A percentile compares a stretch with the other conserved stretches of the same genome.
Conservation (phyloP, 2,797 vertebrate species). For the Sardinella longiceps region DNA sequence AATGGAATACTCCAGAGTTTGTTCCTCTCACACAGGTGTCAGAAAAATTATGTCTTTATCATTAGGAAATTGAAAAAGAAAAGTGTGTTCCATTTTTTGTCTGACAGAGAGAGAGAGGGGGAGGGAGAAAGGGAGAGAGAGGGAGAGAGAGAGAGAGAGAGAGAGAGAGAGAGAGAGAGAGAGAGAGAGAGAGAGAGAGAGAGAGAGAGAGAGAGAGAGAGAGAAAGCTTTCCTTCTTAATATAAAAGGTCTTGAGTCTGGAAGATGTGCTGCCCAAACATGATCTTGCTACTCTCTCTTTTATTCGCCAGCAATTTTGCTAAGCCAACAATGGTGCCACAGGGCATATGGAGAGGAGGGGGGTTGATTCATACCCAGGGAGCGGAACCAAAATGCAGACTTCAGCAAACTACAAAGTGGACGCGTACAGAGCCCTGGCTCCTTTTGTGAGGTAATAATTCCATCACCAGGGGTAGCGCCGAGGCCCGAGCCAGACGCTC, state of each 20-base stretch:
- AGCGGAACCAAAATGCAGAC: conserved; percentile 5
- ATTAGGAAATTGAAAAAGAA: conserved; percentile 22
- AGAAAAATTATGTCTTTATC: neutral
- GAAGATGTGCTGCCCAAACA: conserved; percentile 46
- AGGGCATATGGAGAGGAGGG: neutral
- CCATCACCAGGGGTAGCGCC: neutral
- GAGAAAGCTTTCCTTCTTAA: conserved; percentile 30
- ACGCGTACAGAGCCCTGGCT: neutral
- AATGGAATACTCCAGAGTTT: neutral
- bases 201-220: neutral
- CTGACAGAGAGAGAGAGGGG: no score
- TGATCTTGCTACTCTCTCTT: conserved; percentile 35
- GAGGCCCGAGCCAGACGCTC: neutral
- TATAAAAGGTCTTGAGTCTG: conserved; percentile 31
- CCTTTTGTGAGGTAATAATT: neutral
- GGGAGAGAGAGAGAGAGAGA: no score
- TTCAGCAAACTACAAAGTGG: conserved; percentile 27
- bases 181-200: no score
- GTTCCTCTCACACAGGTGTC: neutral
- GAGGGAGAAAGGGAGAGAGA: conserved; percentile 34
- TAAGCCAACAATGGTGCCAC: conserved; percentile 36
- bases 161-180: no score
- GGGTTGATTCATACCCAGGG: conserved; percentile 18
- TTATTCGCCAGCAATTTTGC: conserved; percentile 36
- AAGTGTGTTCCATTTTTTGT: conserved; percentile 12